Evolutionary conservation across 1,140 invertebrate species (phyloP).

Genomic region (Dinoponera quadriceps): DNA sequence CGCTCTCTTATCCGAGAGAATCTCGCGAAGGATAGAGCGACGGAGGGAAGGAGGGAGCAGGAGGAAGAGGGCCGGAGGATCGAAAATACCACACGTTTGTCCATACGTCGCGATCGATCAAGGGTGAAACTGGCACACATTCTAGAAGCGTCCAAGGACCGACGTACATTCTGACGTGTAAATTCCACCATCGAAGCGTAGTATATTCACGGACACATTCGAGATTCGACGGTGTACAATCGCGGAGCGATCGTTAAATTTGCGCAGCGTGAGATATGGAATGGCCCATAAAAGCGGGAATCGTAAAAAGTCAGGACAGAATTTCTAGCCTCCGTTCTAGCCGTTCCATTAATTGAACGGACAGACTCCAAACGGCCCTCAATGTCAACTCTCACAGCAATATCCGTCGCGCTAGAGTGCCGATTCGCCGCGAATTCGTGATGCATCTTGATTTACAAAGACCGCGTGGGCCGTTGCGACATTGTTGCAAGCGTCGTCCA

Average conservation of each 20-base stretch:
- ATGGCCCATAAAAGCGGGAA: conserved; percentile 39
- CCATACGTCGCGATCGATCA: background rate
- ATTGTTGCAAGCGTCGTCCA: background rate
- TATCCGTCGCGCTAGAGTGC: background rate
- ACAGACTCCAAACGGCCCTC: conserved; percentile 6
- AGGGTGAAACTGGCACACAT: conserved; percentile 3
- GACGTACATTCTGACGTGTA: conserved; percentile 3
- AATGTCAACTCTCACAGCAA: conserved; percentile 1
- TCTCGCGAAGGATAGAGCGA: background rate
- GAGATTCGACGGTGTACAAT: conserved; percentile 18
- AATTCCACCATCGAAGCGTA: conserved; percentile 1
- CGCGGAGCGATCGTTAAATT: conserved; percentile 6
- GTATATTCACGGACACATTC: conserved; percentile 6
- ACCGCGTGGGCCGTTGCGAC: background rate
- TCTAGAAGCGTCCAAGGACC: background rate
- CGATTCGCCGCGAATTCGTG: background rate
- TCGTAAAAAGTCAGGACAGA: conserved; percentile 29
- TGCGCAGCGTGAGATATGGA: conserved; percentile 25
- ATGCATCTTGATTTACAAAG: background rate
- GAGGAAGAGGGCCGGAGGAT: background rate
- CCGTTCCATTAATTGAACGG: conserved; percentile 34
- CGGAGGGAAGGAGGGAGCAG: no score
- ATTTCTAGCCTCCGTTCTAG: background rate
- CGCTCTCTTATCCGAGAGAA: background rate
- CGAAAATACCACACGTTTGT: background rate